Conservation (phyloP, 2,888 invertebrate species). For the Miltochrista miniata region DNA sequence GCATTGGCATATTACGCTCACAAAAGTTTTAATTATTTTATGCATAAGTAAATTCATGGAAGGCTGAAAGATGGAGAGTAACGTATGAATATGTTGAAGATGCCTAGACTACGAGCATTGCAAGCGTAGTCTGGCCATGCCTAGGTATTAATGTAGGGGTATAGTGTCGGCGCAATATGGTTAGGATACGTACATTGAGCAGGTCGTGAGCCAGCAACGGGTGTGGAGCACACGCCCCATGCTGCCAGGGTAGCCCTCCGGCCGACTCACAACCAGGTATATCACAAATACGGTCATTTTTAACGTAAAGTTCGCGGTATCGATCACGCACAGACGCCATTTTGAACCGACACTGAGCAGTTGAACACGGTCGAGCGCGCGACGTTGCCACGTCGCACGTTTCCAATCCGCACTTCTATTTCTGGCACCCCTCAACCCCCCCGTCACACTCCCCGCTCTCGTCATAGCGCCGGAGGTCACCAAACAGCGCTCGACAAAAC, state of each 20-base stretch:
- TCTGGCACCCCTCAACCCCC: constrained; percentile 65
- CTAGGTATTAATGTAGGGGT: constrained; percentile 61
- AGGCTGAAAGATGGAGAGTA: constrained; percentile 41
- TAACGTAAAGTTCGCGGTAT: constrained; percentile 78
- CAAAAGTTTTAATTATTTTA: constrained; percentile 21
- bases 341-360: constrained; percentile 79
- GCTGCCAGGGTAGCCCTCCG: constrained; percentile 72
- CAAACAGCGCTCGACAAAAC: constrained; percentile 74
- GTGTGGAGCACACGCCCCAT: constrained; percentile 66
- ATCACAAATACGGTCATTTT: constrained; percentile 78
- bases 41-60: constrained; percentile 34
- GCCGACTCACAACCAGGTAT: constrained; percentile 77
- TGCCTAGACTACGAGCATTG: constrained; percentile 56
- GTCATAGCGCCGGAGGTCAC: constrained; percentile 63
- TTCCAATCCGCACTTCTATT: constrained; percentile 78
- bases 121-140: constrained; percentile 53
- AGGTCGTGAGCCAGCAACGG: constrained; percentile 69
- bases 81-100: constrained; percentile 57
- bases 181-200: constrained; percentile 79
- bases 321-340: constrained; percentile 83
- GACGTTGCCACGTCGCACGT: constrained; percentile 80
- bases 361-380: constrained; percentile 56
- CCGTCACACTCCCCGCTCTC: constrained; percentile 26
- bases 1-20: constrained; percentile 35
- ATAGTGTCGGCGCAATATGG: constrained; percentile 80